Base-by-base conservation (phyloP, 2,888 invertebrate genomes). In the Cosmorhoe ocellata region DNA sequence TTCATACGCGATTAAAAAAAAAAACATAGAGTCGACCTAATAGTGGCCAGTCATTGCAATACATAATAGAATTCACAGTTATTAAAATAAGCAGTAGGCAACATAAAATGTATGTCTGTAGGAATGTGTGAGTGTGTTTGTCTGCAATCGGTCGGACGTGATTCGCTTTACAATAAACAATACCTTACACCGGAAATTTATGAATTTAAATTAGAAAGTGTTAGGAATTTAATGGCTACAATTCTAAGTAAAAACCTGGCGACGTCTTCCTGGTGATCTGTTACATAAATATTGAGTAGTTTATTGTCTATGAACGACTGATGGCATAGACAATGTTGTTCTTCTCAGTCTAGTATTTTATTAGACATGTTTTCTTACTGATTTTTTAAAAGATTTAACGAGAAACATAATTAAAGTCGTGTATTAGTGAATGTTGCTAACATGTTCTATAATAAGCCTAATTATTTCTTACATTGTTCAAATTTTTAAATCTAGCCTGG, bases 151-250 rank as follows among this genome's bases (percentile, higher is more conserved):
- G 77, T 79, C 79, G 79, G 71, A 82, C 88, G 89, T 90, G 88
- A 78, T 63, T 56, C 51, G 82, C 63, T 61, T 86, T 66, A 71
- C 76, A 85, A 86, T 79, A 70, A 67, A 69, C 61, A 66, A 74
- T 71, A 71, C 73, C 71, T 76, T 79, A 77, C 84, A 88, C 89
- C 89, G 89, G 90, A 90, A 87, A 90, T 88, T 87, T 89, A 90
- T 88, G 86, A 88, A 90, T 90, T 87, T 85, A 83, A 88, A 90
- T 89, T 83, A 81, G 88, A 88, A 88, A 88, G 87, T 88, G 90
- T 84, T 81, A 85, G 81, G 88, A 88, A 88, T 90, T 85, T 88
- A 86, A 89, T 90, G 49, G 46, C 59, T 59, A 56, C 57, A 62
- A 39, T 62, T 62, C 62, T 62, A 31, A 59, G 62, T 59, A 62